Conservation (phyloP, 2,797 vertebrate genomes). For the Micropoecilia bifurca region DNA sequence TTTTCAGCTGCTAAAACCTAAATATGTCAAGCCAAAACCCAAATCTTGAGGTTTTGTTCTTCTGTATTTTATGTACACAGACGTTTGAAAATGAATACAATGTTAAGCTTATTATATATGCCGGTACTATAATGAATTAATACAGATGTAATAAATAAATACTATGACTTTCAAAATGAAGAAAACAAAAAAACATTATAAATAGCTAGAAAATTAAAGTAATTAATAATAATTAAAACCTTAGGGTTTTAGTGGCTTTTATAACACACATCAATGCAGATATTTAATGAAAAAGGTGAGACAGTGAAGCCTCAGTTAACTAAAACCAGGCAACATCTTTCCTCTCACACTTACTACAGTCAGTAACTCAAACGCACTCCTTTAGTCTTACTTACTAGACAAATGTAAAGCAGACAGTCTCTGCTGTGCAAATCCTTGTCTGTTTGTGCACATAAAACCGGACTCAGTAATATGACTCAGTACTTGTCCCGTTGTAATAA, state of each 20-base stretch:
- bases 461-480: background rate
- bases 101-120: no score
- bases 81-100: no score
- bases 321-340: background rate
- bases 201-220: background rate
- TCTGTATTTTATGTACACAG: no score
- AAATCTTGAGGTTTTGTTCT: no score
- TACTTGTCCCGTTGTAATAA: constrained; percentile 5
- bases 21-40: background rate
- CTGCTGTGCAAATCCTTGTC: background rate
- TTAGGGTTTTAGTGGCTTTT: no score
- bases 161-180: background rate
- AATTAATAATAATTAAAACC: background rate
- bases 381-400: background rate
- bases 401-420: constrained; percentile 4
- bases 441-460: background rate
- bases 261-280: background rate
- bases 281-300: background rate
- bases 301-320: background rate
- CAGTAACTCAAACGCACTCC: background rate
- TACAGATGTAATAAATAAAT: background rate
- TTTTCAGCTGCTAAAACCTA: background rate
- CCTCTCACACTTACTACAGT: background rate
- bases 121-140: background rate
- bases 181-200: constrained; percentile 1